These are phyloP conservation scores for Patella vulgata DNA, from an alignment of 1,140 invertebrate species.

Conservation along the genomic window DNA sequence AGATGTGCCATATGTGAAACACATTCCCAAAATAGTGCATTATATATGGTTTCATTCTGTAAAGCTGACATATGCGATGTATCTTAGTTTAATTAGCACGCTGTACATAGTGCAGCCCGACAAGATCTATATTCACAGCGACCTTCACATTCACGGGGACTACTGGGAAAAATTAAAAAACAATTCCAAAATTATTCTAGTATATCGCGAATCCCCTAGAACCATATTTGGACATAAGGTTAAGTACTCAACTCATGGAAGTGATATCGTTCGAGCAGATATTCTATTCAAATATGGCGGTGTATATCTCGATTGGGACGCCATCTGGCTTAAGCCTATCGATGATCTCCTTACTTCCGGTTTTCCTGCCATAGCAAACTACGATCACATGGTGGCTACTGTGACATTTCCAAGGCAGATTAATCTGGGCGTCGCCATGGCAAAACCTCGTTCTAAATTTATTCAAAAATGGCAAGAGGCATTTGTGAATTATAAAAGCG, in stretches of 20 bases:
- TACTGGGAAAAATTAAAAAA: constrained; percentile 42
- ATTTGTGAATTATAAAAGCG: constrained; percentile 40
- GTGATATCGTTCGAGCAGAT: constrained; percentile 54
- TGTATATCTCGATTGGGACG: constrained; percentile 59
- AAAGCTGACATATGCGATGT: constrained; percentile 49
- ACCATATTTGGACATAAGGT: constrained; percentile 45
- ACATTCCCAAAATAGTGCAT: constrained; percentile 40
- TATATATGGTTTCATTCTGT: constrained; percentile 47
- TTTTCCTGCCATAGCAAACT: constrained; percentile 46
- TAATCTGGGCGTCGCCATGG: constrained; percentile 55
- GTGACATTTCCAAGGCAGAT: constrained; percentile 45
- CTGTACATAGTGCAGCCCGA: constrained; percentile 48
- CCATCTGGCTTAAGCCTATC: constrained; percentile 46
- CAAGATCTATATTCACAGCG: constrained; percentile 49
- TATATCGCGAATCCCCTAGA: constrained; percentile 42
- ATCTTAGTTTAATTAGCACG: constrained; percentile 51
- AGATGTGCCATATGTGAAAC: too few species aligned
- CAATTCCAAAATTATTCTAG: constrained; percentile 35
- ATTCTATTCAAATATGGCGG: constrained; percentile 57
- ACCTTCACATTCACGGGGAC: constrained; percentile 36
- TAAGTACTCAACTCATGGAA: constrained; percentile 48
- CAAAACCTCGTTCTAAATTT: constrained; percentile 48
- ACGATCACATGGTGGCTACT: constrained; percentile 44
- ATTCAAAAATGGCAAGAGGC: constrained; percentile 45
- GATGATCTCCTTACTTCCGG: constrained; percentile 38